These are phyloP conservation scores for Battus philenor DNA, from an alignment of 1,140 invertebrate species.

Conservation along the genomic window DNA sequence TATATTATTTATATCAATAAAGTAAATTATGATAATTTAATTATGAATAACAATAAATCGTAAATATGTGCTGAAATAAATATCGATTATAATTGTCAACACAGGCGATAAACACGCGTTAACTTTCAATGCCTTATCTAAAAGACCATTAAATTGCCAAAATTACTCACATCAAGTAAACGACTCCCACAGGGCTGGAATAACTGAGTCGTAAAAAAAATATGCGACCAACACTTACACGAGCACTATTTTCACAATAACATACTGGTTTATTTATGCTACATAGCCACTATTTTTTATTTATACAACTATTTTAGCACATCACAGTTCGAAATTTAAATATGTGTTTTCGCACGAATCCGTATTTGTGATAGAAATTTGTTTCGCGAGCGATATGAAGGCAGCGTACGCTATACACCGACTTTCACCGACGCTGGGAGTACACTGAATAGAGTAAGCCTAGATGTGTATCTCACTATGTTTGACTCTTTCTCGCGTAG, in stretches of 20 bases:
- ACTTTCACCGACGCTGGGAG: slow-evolving; percentile 37
- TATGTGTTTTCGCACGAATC: background rate
- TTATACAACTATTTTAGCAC: slow-evolving; percentile 1
- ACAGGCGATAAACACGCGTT: slow-evolving; percentile 1
- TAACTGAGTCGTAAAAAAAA: slow-evolving; percentile 16
- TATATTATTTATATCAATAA: too few relatives aligned
- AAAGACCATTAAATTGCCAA: slow-evolving; percentile 11
- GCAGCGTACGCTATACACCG: slow-evolving; percentile 28
- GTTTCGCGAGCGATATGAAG: slow-evolving; percentile 9
- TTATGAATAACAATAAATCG: too few relatives aligned
- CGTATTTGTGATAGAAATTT: background rate
- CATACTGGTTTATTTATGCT: background rate
- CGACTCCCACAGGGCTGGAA: slow-evolving; percentile 21
- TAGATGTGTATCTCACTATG: slow-evolving; percentile 40
- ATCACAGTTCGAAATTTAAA: background rate
- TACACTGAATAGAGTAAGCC: slow-evolving; percentile 60
- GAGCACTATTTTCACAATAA: slow-evolving; percentile 14
- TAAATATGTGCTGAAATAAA: too few relatives aligned
- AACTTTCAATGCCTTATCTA: slow-evolving; percentile 11
- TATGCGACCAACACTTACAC: slow-evolving; percentile 21
- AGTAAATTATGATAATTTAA: too few relatives aligned
- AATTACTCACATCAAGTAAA: slow-evolving; percentile 34
- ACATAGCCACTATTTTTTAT: slow-evolving; percentile 1
- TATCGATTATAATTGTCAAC: background rate
- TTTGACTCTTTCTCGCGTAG: slow-evolving; percentile 33